Base-by-base conservation (phyloP, 2,113 vertebrate species). In the Anseranas semipalmata region DNA sequence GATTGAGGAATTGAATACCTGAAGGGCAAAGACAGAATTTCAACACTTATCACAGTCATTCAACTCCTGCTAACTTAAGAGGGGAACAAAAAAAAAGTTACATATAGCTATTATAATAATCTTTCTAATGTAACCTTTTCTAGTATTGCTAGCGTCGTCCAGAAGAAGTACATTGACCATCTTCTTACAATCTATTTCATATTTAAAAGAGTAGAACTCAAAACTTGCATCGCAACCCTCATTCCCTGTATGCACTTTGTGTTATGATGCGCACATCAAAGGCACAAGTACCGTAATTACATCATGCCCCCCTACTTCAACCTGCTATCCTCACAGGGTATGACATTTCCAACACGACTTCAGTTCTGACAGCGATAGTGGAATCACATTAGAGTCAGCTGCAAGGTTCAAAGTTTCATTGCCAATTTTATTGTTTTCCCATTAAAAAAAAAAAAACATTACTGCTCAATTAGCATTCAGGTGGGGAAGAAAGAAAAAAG, bases 371-470 rank as follows among this genome's bases (percentile, higher is more conserved):
- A 21, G 16, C 17, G 45, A 76, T n/a, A 91, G 59, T 4, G 0
- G 68, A 92, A 72, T 53, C 82, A 79, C 53, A 58, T 24, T 72
- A 77, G 27, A 85, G 77, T 90, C 70, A 89, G 32, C 65, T 78
- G n/a, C 28, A 80, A 87, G 37, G 74, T 79, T 97, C 53, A 87
- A 82, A 88, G 52, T 81, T 96, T 71, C 88, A 91, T 56, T 88
- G 37, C 32, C 82, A 21, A 87, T 95, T 97, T 92, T 86, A 95
- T 50, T 95, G 85, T 72, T 95, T 89, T 86, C 63, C 39, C 37
- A 90, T 55, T 92, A 85, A 80, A 90, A 89, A 32, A 90, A 89
- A 32, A 93, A 81, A 60, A 79, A 28, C 60, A 85, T 87, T 92
- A 62, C 32, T 71, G 11, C 25, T 76, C 50, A 86, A 35, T 93